Base-by-base conservation (phyloP, 2,113 vertebrate species). In the Halcyon senegalensis region DNA sequence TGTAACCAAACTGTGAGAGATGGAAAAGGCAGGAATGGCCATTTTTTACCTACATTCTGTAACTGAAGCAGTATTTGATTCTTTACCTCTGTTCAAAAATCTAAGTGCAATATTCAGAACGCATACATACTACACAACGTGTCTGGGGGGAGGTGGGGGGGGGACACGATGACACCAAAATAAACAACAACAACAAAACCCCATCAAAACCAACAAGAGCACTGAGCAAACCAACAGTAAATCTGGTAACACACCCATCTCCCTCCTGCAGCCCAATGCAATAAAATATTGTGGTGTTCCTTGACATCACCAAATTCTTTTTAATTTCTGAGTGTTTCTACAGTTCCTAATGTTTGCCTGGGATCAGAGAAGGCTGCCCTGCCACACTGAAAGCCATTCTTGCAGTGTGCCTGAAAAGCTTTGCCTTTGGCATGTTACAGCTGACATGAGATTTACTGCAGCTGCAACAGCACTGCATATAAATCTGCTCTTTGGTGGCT, bases 371-470 rank as follows among this genome's bases (percentile, higher is more conserved):
- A 55, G 43, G 33, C 30, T 60, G 19, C 46, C 73, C 58, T 56
- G 16, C 33, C 56, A 60, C 13, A 20, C 43, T 30, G 25, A 72
- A 64, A 88, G 46, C 46, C 60, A 21, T 53, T 25, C 51, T 39
- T 90, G 48, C 56, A 75, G 56, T 44, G 23, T 3, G 56, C 64
- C 88, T 87, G 84, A 53, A 80, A 59, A 89, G 43, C 46, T 89
- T 70, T 78, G 56, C 78, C 81, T 84, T 76, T 82, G 58, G 77
- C 53, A 16, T 27, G n/a, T 68, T 75, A 64, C 15, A 79, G 84
- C 53, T 50, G 89, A 75, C 80, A 50, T 33, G 7, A 63, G 68
- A 95, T 92, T 92, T 84, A 94, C 68, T 90, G 60, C 91, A 87
- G 78, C 84, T 82, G 53, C 68, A 79, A 58, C 68, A 96, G 69